Evolutionary conservation across 2,113 vertebrate species (phyloP), one percentile per base, ranked within the genome.

Genomic region (Alethe diademata): DNA sequence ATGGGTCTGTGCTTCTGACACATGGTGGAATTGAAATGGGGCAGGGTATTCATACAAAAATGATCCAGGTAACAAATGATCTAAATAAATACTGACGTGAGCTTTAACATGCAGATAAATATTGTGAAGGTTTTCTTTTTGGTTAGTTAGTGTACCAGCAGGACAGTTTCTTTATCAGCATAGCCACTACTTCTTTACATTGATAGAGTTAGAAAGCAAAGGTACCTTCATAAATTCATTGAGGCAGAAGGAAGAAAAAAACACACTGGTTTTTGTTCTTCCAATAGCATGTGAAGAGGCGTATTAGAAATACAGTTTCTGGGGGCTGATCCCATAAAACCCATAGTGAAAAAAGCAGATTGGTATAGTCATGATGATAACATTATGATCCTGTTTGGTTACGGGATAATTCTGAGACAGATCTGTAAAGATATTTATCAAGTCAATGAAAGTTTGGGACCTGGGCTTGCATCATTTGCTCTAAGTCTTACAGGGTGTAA

Each of bases 31-130:
- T 97, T 56, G 98, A 99, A 97, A 96, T 99, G 98, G 99, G 99
- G 38, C 98, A 99, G 91, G 98, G 98, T 20, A 65, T 99, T 91
- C 98, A 99, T 96, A 99, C 98, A 57, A 99, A 99, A 95, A 97
- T 99, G 95, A 98, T 98, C 61, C 98, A 98, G 98, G 98, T 98
- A 97, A 58, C 74, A 50, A 67, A 53, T n/a, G 1, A 87, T 57
- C 19, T 24, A 48, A 69, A 64, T 33, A 75, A 62, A 31, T 75
- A 69, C 7, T 91, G 50, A 18, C 3, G 2, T 80, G 20, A 71
- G 9, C 45, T 86, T 70, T 75, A n/a, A 56, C 61, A 25, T 31
- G 35, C 29, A 78, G 48, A 12, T 58, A 48, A 80, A 88, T 11
- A 53, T 4, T 10, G 6, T 75, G 38, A 84, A 74, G 8, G 4